phyloP scores from a whole-genome alignment of 2,888 invertebrate species.

The Erebia epiphron region DNA sequence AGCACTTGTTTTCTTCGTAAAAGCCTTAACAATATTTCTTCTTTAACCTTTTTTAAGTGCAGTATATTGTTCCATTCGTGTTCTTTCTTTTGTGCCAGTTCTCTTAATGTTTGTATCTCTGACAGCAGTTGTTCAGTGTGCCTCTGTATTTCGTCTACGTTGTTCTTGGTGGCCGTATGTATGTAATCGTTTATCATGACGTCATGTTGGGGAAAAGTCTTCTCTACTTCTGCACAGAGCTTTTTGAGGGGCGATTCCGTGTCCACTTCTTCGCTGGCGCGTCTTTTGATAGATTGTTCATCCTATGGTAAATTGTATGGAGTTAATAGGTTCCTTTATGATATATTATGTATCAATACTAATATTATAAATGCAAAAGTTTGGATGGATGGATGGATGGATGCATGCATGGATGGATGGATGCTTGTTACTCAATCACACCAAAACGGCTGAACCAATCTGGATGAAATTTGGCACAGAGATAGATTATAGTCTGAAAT shows the following conservation, averaged over 20 bases:
- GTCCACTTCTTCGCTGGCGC: constrained; percentile 70
- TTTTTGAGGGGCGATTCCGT: constrained; percentile 75
- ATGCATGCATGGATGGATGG: no score
- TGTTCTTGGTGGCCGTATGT: constrained; percentile 84
- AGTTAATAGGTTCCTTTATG: no score
- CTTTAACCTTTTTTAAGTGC: constrained; percentile 92
- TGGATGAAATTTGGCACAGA: no score
- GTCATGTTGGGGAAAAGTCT: constrained; percentile 81
- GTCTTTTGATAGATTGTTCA: constrained; percentile 66
- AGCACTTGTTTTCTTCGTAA: constrained; percentile 87
- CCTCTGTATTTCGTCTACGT: constrained; percentile 83
- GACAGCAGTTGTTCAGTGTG: constrained; percentile 85
- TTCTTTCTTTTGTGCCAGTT: constrained; percentile 91
- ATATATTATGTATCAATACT: no score
- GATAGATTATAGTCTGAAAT: no score
- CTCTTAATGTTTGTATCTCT: constrained; percentile 88
- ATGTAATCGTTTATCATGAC: constrained; percentile 85
- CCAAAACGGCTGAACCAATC: no score
- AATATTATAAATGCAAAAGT: no score
- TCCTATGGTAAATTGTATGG: constrained; percentile 54
- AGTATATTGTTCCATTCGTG: constrained; percentile 93
- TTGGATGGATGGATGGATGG: no score
- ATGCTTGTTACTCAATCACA: no score
- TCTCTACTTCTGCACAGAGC: constrained; percentile 78
- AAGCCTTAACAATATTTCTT: constrained; percentile 89